These are phyloP conservation scores for Allygus modestus DNA, from an alignment of 2,888 invertebrate species.

Conservation along the genomic window DNA sequence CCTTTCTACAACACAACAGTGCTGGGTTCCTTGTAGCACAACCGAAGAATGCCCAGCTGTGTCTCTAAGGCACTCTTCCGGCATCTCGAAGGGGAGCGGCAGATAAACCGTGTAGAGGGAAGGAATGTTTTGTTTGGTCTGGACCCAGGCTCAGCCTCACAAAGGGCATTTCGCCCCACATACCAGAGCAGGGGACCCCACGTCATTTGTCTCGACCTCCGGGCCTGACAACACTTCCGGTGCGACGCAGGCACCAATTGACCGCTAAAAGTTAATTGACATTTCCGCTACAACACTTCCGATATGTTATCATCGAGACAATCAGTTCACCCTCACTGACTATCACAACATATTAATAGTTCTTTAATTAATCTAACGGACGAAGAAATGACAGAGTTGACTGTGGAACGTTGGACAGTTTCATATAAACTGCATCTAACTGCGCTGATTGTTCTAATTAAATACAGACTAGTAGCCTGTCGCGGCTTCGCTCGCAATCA, in stretches of 20 bases:
- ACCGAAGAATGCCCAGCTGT: background rate
- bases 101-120: background rate
- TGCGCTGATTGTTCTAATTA: too few species aligned
- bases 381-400: too few species aligned
- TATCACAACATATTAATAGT: background rate
- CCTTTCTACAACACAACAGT: too few species aligned
- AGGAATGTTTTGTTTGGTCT: constrained; percentile 42
- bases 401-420: too few species aligned
- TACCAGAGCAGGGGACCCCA: constrained; percentile 10
- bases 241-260: constrained; percentile 17
- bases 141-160: constrained; percentile 6
- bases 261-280: constrained; percentile 30
- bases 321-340: background rate
- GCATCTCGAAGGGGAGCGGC: background rate
- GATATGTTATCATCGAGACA: constrained; percentile 13
- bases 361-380: too few species aligned
- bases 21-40: too few species aligned
- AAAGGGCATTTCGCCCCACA: constrained; percentile 40
- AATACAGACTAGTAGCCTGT: too few species aligned
- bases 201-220: background rate
- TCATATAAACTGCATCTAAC: too few species aligned
- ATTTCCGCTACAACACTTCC: constrained; percentile 36
- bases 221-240: constrained; percentile 1
- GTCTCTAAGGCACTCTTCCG: background rate
- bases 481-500: too few species aligned